Conservation (phyloP, 2,888 invertebrate genomes). For the Chironomus riparius region DNA sequence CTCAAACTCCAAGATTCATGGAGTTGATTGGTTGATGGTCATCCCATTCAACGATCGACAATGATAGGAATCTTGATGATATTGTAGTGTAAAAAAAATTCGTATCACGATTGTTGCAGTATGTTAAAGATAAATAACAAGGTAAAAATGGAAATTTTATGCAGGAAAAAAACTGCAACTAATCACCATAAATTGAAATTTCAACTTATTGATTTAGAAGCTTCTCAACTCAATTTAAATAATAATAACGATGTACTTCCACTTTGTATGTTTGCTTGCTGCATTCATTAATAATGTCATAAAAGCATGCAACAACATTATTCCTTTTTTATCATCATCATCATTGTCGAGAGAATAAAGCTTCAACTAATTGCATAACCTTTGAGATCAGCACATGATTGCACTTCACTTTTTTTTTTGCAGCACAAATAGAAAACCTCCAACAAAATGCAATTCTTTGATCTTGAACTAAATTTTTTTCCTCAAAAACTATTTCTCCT, state of each 20-base stretch:
- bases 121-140: background rate
- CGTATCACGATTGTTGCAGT: background rate
- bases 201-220: background rate
- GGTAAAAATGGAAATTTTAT: conserved; percentile 11
- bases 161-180: conserved; percentile 7
- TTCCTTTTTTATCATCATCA: no score
- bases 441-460: background rate
- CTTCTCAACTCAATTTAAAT: background rate
- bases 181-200: conserved; percentile 15
- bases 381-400: conserved; percentile 2
- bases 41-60: no score
- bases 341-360: no score
- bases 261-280: no score
- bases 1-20: no score
- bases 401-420: background rate
- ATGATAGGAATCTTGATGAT: background rate
- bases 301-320: no score
- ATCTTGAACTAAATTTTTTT: conserved; percentile 25
- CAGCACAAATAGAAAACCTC: conserved; percentile 1
- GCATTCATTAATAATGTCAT: no score
- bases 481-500: background rate
- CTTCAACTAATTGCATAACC: background rate
- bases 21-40: no score
- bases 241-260: no score
- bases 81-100: background rate